Percentiles rank a stretch among this genome's conserved stretches.
Evolutionary conservation across 1,140 invertebrate species (phyloP).

Genomic region (Caenorhabditis inopinata): DNA sequence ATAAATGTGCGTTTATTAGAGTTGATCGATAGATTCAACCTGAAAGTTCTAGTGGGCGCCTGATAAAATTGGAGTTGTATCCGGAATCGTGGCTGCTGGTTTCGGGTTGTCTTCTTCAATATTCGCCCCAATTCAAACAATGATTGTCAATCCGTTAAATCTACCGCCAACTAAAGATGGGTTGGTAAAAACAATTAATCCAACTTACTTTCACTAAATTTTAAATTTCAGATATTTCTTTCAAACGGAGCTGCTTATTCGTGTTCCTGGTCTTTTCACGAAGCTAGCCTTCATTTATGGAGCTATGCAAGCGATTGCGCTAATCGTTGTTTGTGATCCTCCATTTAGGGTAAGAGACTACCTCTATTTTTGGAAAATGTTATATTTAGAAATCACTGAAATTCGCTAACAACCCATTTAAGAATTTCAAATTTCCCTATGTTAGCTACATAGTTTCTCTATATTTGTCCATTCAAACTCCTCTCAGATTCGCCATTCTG

Average conservation of each 20-base stretch:
- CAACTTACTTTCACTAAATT: background rate
- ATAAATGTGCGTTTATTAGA: slow-evolving; percentile 59
- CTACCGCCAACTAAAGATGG: slow-evolving; percentile 57
- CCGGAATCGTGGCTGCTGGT: slow-evolving; percentile 64
- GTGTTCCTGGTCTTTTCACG: slow-evolving; percentile 58
- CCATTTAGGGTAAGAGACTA: slow-evolving; percentile 48
- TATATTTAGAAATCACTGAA: no score
- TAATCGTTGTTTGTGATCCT: slow-evolving; percentile 64
- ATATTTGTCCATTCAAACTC: background rate
- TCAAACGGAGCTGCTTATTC: slow-evolving; percentile 52
- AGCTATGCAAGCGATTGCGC: slow-evolving; percentile 60
- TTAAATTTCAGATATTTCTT: slow-evolving; percentile 56
- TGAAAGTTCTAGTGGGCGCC: slow-evolving; percentile 55
- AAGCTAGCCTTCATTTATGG: slow-evolving; percentile 56
- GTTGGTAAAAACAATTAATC: background rate
- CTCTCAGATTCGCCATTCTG: slow-evolving; percentile 22
- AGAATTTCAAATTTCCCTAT: slow-evolving; percentile 10
- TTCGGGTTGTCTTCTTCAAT: slow-evolving; percentile 64
- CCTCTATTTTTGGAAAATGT: no score
- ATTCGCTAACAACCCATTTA: background rate
- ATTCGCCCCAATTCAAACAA: slow-evolving; percentile 64
- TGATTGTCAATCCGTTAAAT: slow-evolving; percentile 60
- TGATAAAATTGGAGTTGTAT: slow-evolving; percentile 57
- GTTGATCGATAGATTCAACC: background rate
- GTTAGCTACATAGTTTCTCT: background rate